These are phyloP conservation scores for Spinibarbus caldwelli DNA, from an alignment of 2,797 vertebrate species.

Conservation along the genomic window DNA sequence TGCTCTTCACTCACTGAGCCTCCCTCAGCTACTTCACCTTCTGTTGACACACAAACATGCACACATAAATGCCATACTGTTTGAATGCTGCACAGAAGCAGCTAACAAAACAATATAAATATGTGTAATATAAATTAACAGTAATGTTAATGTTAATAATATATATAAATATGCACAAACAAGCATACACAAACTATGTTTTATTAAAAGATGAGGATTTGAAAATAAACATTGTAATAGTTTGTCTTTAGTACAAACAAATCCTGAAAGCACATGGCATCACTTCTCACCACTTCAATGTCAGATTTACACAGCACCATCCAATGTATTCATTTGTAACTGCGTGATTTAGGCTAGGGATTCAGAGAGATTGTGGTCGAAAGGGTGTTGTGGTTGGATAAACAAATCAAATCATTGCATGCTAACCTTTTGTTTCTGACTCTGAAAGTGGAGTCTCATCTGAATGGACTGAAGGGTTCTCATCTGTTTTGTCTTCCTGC, in stretches of 20 bases:
- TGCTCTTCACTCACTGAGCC: constrained; percentile 63
- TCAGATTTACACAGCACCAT: background rate
- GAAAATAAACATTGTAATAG: background rate
- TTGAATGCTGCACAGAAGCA: background rate
- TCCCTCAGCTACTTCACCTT: constrained; percentile 51
- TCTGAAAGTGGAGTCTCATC: constrained; percentile 38
- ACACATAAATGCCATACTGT: background rate
- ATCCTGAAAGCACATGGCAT: background rate
- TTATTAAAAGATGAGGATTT: background rate
- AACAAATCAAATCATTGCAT: background rate
- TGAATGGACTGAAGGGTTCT: constrained; percentile 56
- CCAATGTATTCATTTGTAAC: background rate
- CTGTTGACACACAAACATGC: constrained; percentile 57
- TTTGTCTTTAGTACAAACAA: background rate
- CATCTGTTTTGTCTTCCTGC: constrained; percentile 67
- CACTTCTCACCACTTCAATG: background rate
- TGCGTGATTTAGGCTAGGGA: background rate
- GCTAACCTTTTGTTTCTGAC: constrained; percentile 64
- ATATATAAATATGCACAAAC: background rate
- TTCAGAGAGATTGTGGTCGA: background rate
- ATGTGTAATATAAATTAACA: background rate
- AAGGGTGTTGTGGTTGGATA: no score
- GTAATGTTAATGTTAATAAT: background rate
- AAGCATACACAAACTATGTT: background rate
- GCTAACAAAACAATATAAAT: background rate